Conservation (phyloP, 2,797 vertebrate genomes). For the Scarus forsteni region DNA sequence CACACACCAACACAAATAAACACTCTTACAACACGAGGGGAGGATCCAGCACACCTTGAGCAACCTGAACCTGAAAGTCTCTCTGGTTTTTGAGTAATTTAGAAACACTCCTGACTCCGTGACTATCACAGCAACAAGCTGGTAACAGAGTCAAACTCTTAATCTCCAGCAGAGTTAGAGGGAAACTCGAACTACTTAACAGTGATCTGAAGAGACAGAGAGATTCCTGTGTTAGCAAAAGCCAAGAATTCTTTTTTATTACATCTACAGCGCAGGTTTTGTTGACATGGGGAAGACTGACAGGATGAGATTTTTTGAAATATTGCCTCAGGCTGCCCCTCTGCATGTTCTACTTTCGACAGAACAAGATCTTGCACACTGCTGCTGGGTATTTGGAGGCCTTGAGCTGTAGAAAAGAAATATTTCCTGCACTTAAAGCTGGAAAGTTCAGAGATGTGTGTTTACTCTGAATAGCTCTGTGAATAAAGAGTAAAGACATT, state of each 20-base stretch:
- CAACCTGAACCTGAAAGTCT: constrained; percentile 21
- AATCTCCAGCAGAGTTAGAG: neutral
- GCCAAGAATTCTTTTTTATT: neutral
- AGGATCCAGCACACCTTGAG: constrained; percentile 43
- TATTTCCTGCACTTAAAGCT: neutral
- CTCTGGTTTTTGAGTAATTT: neutral
- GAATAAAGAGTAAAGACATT: neutral
- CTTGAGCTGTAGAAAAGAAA: neutral
- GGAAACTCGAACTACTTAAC: neutral
- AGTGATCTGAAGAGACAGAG: neutral
- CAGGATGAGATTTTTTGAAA: neutral
- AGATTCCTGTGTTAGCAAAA: neutral
- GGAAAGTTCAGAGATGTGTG: neutral
- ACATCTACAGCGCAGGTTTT: neutral
- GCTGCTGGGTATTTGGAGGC: neutral
- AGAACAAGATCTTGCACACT: neutral
- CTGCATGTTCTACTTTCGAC: neutral
- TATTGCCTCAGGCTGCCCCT: constrained; percentile 8
- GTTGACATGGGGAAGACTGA: neutral
- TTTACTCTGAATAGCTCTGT: neutral
- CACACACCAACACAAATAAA: neutral
- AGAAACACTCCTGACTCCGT: neutral
- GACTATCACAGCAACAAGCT: neutral
- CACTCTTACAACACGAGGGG: constrained; percentile 19
- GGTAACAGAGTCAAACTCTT: neutral